A percentile compares a stretch with the other conserved stretches of the same genome.
Conservation (phyloP, 1,140 invertebrate genomes). For the Calliphora vicina region DNA sequence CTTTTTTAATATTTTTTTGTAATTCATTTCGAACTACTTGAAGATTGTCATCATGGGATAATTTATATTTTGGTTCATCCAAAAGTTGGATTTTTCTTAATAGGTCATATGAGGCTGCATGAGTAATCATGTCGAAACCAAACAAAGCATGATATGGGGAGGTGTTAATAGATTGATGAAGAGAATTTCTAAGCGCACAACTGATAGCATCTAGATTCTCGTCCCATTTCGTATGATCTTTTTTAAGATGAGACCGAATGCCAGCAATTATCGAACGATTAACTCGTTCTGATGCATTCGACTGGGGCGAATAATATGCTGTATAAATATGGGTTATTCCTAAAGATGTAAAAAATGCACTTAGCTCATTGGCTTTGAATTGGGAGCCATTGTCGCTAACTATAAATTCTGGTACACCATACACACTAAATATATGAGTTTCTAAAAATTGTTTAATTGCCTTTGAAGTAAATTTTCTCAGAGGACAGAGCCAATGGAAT, state of each 20-base stretch:
- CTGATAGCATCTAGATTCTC: slow-evolving; percentile 29
- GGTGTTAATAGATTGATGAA: slow-evolving; percentile 4
- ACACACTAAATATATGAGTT: neutral
- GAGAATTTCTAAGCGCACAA: slow-evolving; percentile 10
- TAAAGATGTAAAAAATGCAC: neutral
- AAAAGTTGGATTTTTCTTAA: neutral
- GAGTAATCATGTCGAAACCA: neutral
- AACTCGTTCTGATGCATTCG: neutral
- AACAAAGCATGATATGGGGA: neutral
- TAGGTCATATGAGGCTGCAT: neutral
- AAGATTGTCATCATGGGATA: neutral
- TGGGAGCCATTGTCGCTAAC: slow-evolving; percentile 20
- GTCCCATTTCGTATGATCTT: slow-evolving; percentile 31
- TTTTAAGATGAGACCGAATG: slow-evolving; percentile 16
- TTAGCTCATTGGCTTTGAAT: neutral
- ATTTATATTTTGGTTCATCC: neutral
- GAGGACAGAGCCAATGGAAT: slow-evolving; percentile 20
- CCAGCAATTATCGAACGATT: slow-evolving; percentile 6
- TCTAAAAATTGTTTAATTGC: neutral
- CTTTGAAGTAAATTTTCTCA: slow-evolving; percentile 16
- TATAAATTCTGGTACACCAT: slow-evolving; percentile 29
- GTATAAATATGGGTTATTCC: neutral
- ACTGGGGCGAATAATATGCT: slow-evolving; percentile 7
- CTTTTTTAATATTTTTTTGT: neutral
- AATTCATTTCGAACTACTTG: neutral